Evolutionary conservation across 2,888 invertebrate genomes (phyloP).

Genomic region (Chaetoderma sp.): DNA sequence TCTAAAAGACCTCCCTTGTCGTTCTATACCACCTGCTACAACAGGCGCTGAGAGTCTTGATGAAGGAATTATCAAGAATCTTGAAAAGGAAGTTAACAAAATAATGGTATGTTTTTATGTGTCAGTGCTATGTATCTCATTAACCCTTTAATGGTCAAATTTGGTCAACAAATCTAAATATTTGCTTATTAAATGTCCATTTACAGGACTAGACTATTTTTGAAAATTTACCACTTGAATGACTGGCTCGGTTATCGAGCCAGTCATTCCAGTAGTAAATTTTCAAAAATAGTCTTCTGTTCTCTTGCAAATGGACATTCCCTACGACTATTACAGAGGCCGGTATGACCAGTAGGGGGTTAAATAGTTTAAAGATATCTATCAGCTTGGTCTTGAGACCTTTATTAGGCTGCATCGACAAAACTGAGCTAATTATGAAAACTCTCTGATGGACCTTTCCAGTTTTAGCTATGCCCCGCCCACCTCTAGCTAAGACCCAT

Average conservation of each 20-base stretch:
- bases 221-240: too few species aligned
- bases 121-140: conserved; percentile 1
- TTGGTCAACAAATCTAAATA: not conserved
- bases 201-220: not conserved
- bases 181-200: not conserved
- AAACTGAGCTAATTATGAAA: too few species aligned
- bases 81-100: conserved; percentile 73
- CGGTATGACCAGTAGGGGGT: too few species aligned
- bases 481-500: too few species aligned
- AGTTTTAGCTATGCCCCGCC: too few species aligned
- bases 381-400: not conserved
- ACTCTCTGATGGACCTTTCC: too few species aligned
- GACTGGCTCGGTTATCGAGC: too few species aligned
- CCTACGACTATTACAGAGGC: too few species aligned
- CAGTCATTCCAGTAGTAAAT: too few species aligned
- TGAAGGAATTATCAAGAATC: conserved; percentile 74
- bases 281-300: too few species aligned
- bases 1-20: conserved; percentile 79
- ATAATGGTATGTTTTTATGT: conserved; percentile 41
- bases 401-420: not conserved
- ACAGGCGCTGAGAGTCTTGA: conserved; percentile 82
- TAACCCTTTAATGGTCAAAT: too few species aligned
- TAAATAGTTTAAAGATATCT: not conserved
- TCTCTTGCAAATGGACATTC: too few species aligned
- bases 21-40: conserved; percentile 75